These are phyloP conservation scores for Theodoxus fluviatilis DNA, from an alignment of 2,888 invertebrate species.

Conservation along the genomic window DNA sequence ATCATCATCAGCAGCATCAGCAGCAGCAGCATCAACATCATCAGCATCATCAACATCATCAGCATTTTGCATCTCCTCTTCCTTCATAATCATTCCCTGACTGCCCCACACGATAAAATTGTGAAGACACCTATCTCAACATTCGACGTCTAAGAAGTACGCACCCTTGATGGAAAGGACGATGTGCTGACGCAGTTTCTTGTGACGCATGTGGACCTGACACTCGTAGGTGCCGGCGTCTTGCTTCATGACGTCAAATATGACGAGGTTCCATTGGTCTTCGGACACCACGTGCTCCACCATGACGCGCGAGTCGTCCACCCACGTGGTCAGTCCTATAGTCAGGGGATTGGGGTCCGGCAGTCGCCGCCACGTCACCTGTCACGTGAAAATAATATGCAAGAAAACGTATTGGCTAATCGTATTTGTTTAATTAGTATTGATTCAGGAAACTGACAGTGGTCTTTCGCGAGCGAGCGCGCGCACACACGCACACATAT, in stretches of 20 bases:
- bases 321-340: constrained; percentile 35
- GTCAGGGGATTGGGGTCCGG: constrained; percentile 34
- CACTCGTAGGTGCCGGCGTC: constrained; percentile 38
- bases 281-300: constrained; percentile 32
- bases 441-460: background rate
- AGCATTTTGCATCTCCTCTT: too few relatives aligned
- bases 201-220: constrained; percentile 35
- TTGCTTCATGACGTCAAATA: constrained; percentile 28
- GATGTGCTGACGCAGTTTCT: constrained; percentile 31
- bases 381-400: background rate
- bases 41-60: too few relatives aligned
- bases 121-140: too few relatives aligned
- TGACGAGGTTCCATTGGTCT: constrained; percentile 36
- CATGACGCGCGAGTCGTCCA: constrained; percentile 32
- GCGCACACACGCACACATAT: background rate
- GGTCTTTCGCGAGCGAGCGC: background rate
- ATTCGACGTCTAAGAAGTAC: too few relatives aligned
- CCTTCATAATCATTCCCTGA: too few relatives aligned
- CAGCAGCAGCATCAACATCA: too few relatives aligned
- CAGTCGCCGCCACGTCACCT: constrained; percentile 36
- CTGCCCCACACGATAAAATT: too few relatives aligned
- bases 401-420: background rate
- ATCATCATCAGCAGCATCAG: too few relatives aligned
- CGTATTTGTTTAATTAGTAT: background rate
- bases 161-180: constrained; percentile 33